phyloP scores from a whole-genome alignment of 1,140 invertebrate species.

The Paramacrobiotus metropolitanus region DNA sequence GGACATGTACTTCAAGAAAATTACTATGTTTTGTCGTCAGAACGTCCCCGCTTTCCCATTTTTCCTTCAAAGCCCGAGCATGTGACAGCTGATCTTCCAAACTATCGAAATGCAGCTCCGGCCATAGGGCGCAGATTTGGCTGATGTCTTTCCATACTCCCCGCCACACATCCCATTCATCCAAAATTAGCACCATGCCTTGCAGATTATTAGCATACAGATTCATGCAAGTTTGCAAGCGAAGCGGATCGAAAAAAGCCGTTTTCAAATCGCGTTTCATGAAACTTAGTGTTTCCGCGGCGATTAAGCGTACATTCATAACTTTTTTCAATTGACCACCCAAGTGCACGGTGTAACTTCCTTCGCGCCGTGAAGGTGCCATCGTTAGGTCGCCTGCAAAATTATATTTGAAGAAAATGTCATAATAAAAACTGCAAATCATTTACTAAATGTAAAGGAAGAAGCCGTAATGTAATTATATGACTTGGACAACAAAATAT shows the following conservation, averaged over 20 bases:
- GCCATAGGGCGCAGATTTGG: slow-evolving; percentile 26
- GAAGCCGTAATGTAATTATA: too few relatives aligned
- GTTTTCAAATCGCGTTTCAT: not conserved
- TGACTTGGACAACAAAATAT: too few relatives aligned
- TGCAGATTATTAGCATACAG: slow-evolving; percentile 73
- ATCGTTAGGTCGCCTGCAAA: not conserved
- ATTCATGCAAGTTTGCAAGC: slow-evolving; percentile 71
- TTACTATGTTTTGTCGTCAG: slow-evolving; percentile 87
- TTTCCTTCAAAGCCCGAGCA: slow-evolving; percentile 21
- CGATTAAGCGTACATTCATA: not conserved
- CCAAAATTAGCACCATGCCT: slow-evolving; percentile 60
- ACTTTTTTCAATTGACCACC: not conserved
- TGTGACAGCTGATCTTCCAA: slow-evolving; percentile 58
- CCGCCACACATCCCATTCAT: slow-evolving; percentile 29
- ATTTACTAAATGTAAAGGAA: too few relatives aligned
- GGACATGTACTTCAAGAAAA: slow-evolving; percentile 69
- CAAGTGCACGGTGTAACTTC: not conserved
- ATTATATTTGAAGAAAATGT: not conserved
- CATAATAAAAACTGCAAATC: not conserved
- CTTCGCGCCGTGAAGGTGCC: not conserved
- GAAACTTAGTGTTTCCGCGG: not conserved
- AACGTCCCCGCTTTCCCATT: slow-evolving; percentile 60
- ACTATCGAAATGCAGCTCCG: slow-evolving; percentile 67
- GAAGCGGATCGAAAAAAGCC: slow-evolving; percentile 32
- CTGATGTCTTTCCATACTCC: slow-evolving; percentile 1